Evolutionary conservation across 2,888 invertebrate species (phyloP).

Genomic region (Epinotia nisella): DNA sequence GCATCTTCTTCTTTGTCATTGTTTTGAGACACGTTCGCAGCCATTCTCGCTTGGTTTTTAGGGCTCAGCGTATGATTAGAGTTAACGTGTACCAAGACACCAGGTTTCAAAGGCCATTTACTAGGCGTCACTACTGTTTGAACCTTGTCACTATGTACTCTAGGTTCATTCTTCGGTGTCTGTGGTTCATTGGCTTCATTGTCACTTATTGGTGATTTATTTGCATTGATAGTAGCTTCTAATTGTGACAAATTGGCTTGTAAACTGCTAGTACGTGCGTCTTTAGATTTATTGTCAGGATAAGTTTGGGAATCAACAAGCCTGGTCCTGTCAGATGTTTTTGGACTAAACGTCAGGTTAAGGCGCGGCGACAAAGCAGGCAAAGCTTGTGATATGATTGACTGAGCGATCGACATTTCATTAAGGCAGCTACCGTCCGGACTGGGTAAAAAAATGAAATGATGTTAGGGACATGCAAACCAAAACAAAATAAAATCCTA

Average conservation of each 20-base stretch:
- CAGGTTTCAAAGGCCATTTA: constrained; percentile 95
- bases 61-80: constrained; percentile 90
- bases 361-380: constrained; percentile 79
- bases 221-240: constrained; percentile 63
- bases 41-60: constrained; percentile 77
- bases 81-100: constrained; percentile 94
- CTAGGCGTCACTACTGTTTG: constrained; percentile 81
- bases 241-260: constrained; percentile 66
- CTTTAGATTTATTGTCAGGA: constrained; percentile 71
- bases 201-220: constrained; percentile 48
- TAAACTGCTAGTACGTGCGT: constrained; percentile 56
- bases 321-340: constrained; percentile 78
- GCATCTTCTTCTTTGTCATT: constrained; percentile 55
- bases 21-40: constrained; percentile 48
- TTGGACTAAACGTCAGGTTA: constrained; percentile 76
- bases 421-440: constrained; percentile 83
- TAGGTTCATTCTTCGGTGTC: constrained; percentile 62
- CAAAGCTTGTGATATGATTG: constrained; percentile 83
- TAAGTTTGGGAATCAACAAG: constrained; percentile 69
- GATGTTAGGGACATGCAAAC: constrained; percentile 54
- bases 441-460: constrained; percentile 63
- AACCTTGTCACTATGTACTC: constrained; percentile 60
- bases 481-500: constrained; percentile 1
- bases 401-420: constrained; percentile 82
- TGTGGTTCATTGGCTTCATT: constrained; percentile 57